phyloP scores from a whole-genome alignment of 2,113 vertebrate species.

The Bubo blakistoni region DNA sequence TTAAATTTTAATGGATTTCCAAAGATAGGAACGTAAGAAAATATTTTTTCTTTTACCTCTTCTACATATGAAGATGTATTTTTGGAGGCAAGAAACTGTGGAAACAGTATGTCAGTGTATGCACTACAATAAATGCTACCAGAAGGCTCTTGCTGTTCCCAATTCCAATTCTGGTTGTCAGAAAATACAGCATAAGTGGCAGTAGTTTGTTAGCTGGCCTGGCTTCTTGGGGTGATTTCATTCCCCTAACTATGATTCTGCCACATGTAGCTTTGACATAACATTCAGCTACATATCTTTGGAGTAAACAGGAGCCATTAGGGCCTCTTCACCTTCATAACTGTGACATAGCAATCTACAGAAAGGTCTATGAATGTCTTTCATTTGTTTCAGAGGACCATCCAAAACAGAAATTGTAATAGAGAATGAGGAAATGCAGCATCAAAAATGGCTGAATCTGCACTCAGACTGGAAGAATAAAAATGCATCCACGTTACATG shows the following conservation, averaged over 20 bases:
- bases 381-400: conserved; percentile 74
- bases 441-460: conserved; percentile 84
- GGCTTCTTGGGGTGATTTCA: neutral
- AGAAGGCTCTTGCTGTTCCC: neutral
- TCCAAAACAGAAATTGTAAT: conserved; percentile 71
- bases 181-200: neutral
- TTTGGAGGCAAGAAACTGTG: neutral
- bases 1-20: neutral
- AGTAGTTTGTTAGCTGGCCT: neutral
- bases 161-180: neutral
- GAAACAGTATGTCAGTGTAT: neutral
- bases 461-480: conserved; percentile 76
- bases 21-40: neutral
- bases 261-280: neutral
- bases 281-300: neutral
- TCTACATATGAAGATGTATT: neutral
- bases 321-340: neutral
- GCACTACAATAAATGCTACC: neutral
- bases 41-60: neutral
- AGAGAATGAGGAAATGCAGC: conserved; percentile 62
- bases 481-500: conserved; percentile 82
- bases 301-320: neutral
- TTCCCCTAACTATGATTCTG: neutral
- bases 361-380: neutral
- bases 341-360: neutral